Percentiles rank a stretch among this genome's conserved stretches.
Conservation (phyloP, 2,797 vertebrate genomes). For the Cetoscarus ocellatus region DNA sequence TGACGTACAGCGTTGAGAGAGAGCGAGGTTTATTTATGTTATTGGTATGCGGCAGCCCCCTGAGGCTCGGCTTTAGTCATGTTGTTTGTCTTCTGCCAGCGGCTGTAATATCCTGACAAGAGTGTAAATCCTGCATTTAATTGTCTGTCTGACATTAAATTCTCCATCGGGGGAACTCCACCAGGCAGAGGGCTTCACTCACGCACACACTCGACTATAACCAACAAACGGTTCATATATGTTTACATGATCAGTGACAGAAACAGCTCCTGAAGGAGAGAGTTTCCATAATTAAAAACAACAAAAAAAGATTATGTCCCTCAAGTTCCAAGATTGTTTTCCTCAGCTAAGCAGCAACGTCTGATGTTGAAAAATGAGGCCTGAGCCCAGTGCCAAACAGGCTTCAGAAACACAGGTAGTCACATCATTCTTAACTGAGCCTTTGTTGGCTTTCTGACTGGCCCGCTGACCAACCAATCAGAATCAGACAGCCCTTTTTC, state of each 20-base stretch:
- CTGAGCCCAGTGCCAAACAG: too few species aligned
- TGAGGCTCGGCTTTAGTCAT: conserved; percentile 22
- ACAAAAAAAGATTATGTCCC: too few species aligned
- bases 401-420: too few species aligned
- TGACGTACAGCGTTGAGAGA: conserved; percentile 22
- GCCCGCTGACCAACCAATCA: too few species aligned
- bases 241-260: not conserved
- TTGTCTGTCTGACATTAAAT: conserved; percentile 34
- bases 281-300: too few species aligned
- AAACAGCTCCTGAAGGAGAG: too few species aligned
- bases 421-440: too few species aligned
- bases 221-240: not conserved
- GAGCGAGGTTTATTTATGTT: conserved; percentile 43
- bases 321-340: too few species aligned
- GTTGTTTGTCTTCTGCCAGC: conserved; percentile 40
- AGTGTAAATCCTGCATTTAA: conserved; percentile 53
- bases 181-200: not conserved
- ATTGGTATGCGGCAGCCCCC: conserved; percentile 17
- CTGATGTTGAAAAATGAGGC: too few species aligned
- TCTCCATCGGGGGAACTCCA: conserved; percentile 9
- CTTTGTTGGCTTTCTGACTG: too few species aligned
- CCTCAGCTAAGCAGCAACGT: too few species aligned
- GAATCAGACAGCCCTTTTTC: too few species aligned
- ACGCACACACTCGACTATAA: not conserved
- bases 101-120: conserved; percentile 38